Evolutionary conservation across 2,888 invertebrate species (phyloP).

Genomic region (Teleogryllus oceanicus): DNA sequence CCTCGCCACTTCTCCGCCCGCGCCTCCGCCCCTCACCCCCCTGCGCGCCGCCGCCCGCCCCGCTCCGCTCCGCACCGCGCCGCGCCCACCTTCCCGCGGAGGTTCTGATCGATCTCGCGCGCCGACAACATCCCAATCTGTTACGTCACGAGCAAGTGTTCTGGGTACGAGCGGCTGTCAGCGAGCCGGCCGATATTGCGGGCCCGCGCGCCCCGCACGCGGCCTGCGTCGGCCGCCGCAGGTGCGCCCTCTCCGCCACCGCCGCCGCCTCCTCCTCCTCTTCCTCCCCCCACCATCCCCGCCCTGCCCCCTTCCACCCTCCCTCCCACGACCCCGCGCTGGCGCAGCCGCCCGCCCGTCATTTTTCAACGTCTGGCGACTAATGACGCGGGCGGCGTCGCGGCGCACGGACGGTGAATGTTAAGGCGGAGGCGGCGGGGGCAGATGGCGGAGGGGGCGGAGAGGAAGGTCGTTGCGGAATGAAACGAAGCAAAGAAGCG

Average conservation of each 20-base stretch:
- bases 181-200: slow-evolving; percentile 10
- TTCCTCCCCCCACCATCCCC: neutral
- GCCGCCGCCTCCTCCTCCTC: neutral
- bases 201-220: neutral
- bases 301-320: neutral
- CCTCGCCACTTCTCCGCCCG: too few species aligned
- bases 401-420: neutral
- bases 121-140: slow-evolving; percentile 10
- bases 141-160: slow-evolving; percentile 18
- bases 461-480: too few species aligned
- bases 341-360: neutral
- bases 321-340: neutral
- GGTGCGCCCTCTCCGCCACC: neutral
- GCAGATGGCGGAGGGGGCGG: neutral
- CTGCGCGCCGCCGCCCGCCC: too few species aligned
- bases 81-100: neutral
- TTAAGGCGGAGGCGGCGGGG: neutral
- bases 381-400: slow-evolving; percentile 1
- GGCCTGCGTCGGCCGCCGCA: neutral
- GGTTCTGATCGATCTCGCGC: slow-evolving; percentile 1
- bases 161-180: slow-evolving; percentile 10
- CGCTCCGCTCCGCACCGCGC: neutral
- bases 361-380: slow-evolving; percentile 18
- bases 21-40: too few species aligned
- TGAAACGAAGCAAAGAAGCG: too few species aligned